phyloP scores from a whole-genome alignment of 2,797 vertebrate genomes.

The Ctenochaetus hawaiiensis region DNA sequence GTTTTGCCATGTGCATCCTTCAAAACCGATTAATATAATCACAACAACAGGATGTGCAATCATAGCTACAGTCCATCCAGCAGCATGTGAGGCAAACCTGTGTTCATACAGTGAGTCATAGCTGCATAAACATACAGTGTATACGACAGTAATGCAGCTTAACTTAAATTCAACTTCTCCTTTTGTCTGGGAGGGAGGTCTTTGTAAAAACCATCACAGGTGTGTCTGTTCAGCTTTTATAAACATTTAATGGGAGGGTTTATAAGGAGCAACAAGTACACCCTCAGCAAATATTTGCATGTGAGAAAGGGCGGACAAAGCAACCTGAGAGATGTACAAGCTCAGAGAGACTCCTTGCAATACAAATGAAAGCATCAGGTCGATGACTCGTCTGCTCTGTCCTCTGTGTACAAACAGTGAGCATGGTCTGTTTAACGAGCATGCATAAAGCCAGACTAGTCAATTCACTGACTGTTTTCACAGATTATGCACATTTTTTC shows the following conservation, averaged over 20 bases:
- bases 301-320: constrained; percentile 45
- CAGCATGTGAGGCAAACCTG: constrained; percentile 3
- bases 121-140: neutral
- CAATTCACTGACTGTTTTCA: neutral
- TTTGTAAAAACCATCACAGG: constrained; percentile 13
- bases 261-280: constrained; percentile 74
- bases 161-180: constrained; percentile 55
- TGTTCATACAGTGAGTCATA: constrained; percentile 25
- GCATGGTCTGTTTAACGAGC: constrained; percentile 11
- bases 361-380: constrained; percentile 24
- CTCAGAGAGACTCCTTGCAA: constrained; percentile 27
- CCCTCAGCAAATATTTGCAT: constrained; percentile 78
- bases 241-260: constrained; percentile 34
- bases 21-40: constrained; percentile 42
- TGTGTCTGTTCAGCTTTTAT: constrained; percentile 20
- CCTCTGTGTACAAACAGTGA: constrained; percentile 1
- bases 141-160: neutral
- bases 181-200: constrained; percentile 24
- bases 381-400: neutral
- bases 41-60: constrained; percentile 48
- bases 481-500: constrained; percentile 9
- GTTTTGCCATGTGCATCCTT: constrained; percentile 5
- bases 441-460: neutral
- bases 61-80: constrained; percentile 15
- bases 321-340: constrained; percentile 40